Conservation (phyloP, 23 tunicate genomes). For the Halocynthia aurantium region DNA sequence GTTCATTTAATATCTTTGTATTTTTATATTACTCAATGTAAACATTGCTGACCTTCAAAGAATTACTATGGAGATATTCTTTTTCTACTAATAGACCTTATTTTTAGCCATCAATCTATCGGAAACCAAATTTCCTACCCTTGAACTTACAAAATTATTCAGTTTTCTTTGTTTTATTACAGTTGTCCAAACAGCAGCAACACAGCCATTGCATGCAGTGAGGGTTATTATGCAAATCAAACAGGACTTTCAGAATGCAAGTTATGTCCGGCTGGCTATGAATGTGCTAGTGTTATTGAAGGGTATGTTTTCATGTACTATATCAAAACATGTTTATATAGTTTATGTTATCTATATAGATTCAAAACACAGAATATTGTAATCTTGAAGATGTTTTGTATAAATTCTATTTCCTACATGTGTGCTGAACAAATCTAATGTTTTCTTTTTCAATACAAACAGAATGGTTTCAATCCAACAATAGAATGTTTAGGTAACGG, state of each 20-base stretch:
- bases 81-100: background rate
- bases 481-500: no score
- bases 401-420: background rate
- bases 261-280: constrained; percentile 32
- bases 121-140: background rate
- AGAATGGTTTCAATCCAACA: no score
- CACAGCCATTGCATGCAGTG: constrained; percentile 16
- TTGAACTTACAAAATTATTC: background rate
- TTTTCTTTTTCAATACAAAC: no score
- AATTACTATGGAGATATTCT: no score
- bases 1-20: no score
- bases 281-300: constrained; percentile 2
- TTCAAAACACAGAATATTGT: background rate
- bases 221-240: constrained; percentile 15
- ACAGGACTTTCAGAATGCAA: constrained; percentile 1
- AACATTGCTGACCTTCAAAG: no score
- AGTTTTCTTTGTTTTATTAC: background rate
- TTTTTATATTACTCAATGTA: no score
- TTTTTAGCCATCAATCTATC: background rate
- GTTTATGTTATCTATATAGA: background rate
- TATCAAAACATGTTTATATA: no score
- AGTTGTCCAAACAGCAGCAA: constrained; percentile 65
- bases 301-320: background rate
- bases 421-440: no score
- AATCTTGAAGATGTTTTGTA: background rate